Evolutionary conservation across 2,888 invertebrate genomes (phyloP).

Genomic region (Eudemis profundana): DNA sequence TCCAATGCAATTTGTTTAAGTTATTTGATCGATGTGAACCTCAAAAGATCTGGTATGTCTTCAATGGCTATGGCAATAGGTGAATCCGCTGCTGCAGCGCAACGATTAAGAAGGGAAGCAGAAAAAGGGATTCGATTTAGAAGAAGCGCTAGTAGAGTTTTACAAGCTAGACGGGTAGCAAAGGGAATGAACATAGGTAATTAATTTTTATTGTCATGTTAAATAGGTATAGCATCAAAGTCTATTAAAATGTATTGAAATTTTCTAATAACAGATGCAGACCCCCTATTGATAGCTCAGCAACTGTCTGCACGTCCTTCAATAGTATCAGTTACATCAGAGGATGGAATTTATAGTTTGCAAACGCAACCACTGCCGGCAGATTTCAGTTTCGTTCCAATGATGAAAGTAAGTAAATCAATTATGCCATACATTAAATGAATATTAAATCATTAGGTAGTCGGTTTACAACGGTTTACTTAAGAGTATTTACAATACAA

Average conservation of each 20-base stretch:
- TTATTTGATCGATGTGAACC: constrained; percentile 75
- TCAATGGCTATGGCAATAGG: constrained; percentile 74
- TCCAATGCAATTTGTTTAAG: constrained; percentile 80
- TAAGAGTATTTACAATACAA: too few species aligned
- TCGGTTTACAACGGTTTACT: too few species aligned
- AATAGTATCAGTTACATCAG: constrained; percentile 79
- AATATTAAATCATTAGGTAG: too few species aligned
- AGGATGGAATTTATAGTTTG: constrained; percentile 74
- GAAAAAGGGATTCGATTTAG: constrained; percentile 78
- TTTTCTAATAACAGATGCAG: constrained; percentile 64
- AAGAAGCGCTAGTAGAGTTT: constrained; percentile 76
- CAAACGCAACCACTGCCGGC: constrained; percentile 77
- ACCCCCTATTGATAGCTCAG: constrained; percentile 78
- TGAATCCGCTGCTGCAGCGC: constrained; percentile 78
- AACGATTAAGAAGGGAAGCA: constrained; percentile 75
- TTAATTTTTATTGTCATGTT: not conserved
- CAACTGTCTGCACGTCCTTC: constrained; percentile 81
- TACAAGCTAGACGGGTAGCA: constrained; percentile 77
- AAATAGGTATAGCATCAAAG: too few species aligned
- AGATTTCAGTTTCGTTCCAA: constrained; percentile 79
- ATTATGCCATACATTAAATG: too few species aligned
- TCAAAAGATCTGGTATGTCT: constrained; percentile 80
- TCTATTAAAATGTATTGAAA: not conserved
- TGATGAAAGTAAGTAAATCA: constrained; percentile 66
- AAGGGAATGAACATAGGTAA: constrained; percentile 80